These are phyloP conservation scores for Trilocha varians DNA, from an alignment of 2,888 invertebrate species.

Conservation along the genomic window DNA sequence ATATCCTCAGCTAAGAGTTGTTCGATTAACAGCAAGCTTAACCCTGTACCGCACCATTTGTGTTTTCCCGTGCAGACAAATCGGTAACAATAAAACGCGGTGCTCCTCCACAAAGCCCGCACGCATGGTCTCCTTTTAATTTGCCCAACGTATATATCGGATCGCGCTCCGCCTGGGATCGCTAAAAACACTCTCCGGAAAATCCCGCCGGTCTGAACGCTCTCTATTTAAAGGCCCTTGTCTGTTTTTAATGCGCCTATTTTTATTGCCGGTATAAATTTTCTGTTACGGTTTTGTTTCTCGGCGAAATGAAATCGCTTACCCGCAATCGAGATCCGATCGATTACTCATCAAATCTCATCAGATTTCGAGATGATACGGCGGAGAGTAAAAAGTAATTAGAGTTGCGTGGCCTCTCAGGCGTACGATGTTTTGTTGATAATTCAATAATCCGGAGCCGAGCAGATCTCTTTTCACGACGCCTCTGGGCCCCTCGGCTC, in stretches of 20 bases:
- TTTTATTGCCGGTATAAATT: constrained; percentile 36
- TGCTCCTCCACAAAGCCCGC: constrained; percentile 53
- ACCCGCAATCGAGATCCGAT: constrained; percentile 37
- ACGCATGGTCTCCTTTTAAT: constrained; percentile 70
- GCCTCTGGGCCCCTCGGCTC: constrained; percentile 22
- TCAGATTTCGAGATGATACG: constrained; percentile 49
- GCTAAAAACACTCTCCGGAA: constrained; percentile 61
- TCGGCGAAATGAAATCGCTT: constrained; percentile 29
- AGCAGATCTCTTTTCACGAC: constrained; percentile 48
- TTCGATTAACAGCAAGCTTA: constrained; percentile 64
- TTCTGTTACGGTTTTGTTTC: constrained; percentile 23
- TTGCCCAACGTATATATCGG: constrained; percentile 59
- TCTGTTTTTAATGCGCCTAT: constrained; percentile 37
- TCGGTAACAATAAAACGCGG: constrained; percentile 65
- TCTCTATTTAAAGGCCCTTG: constrained; percentile 28
- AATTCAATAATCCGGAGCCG: constrained; percentile 63
- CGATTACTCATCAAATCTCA: constrained; percentile 51
- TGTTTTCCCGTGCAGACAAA: constrained; percentile 64
- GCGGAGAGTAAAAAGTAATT: constrained; percentile 58
- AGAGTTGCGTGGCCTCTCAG: constrained; percentile 50
- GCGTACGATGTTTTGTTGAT: constrained; percentile 67
- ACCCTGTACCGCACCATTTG: constrained; percentile 58
- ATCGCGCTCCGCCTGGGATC: constrained; percentile 40
- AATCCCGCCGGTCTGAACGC: constrained; percentile 32
- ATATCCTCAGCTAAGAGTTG: constrained; percentile 40